These are phyloP conservation scores for Macaria notata DNA, from an alignment of 2,888 invertebrate genomes.

Conservation along the genomic window DNA sequence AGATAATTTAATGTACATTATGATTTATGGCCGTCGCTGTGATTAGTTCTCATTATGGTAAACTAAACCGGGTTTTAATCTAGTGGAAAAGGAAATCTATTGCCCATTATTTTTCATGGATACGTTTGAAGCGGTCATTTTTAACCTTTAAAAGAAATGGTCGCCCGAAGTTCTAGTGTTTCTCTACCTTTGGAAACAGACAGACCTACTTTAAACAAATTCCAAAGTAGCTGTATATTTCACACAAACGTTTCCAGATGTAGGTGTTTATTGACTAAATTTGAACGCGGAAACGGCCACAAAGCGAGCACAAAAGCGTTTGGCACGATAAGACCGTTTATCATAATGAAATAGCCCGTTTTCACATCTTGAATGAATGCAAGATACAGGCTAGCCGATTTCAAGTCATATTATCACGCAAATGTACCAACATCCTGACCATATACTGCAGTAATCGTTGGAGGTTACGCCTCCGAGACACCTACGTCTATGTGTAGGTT, in stretches of 20 bases:
- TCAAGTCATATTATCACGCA: conserved; percentile 20
- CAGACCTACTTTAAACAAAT: no score
- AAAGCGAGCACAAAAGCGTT: conserved; percentile 8
- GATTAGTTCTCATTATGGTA: conserved; percentile 31
- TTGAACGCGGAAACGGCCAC: conserved; percentile 7
- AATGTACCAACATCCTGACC: conserved; percentile 40
- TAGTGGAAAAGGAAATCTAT: conserved; percentile 9
- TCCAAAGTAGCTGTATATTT: background rate
- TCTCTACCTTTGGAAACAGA: no score
- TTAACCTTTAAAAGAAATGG: background rate
- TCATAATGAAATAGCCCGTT: conserved; percentile 9
- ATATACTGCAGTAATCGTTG: conserved; percentile 36
- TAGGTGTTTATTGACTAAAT: conserved; percentile 8
- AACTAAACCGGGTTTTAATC: conserved; percentile 17
- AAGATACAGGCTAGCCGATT: conserved; percentile 12
- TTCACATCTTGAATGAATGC: conserved; percentile 13
- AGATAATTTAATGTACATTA: conserved; percentile 45
- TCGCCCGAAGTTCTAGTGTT: no score
- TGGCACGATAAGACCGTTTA: conserved; percentile 9
- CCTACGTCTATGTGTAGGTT: conserved; percentile 32
- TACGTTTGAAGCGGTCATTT: background rate
- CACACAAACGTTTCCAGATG: background rate
- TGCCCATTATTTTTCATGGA: conserved; percentile 1
- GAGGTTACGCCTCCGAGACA: conserved; percentile 42
- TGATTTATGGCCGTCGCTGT: conserved; percentile 41